Conservation (phyloP, 1,140 invertebrate species). For the Eumeta japonica region DNA sequence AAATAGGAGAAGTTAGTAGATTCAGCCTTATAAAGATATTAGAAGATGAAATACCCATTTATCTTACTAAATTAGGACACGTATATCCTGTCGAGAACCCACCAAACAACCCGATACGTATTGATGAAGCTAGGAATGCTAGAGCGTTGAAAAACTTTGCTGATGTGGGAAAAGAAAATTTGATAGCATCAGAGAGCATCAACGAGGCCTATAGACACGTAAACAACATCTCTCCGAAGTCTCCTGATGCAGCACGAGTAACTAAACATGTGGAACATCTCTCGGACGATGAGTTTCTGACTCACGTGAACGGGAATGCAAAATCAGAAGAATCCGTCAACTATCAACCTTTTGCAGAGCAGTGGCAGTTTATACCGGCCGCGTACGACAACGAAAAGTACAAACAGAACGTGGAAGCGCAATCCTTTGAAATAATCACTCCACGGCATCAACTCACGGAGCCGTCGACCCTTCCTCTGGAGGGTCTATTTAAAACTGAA, state of each 20-base stretch:
- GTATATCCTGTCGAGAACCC: conserved; percentile 54
- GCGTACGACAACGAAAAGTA: conserved; percentile 45
- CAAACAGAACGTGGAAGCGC: conserved; percentile 22
- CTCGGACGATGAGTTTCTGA: conserved; percentile 34
- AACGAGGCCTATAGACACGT: conserved; percentile 51
- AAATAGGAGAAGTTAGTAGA: conserved; percentile 66
- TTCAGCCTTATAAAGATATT: conserved; percentile 66
- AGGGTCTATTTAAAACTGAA: conserved; percentile 62
- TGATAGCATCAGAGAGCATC: conserved; percentile 53
- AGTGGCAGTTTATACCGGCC: conserved; percentile 50
- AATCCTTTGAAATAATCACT: conserved; percentile 36
- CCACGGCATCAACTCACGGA: conserved; percentile 43
- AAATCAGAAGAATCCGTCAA: conserved; percentile 25
- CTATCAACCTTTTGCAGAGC: conserved; percentile 20
- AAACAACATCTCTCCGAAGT: conserved; percentile 22
- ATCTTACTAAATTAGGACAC: conserved; percentile 51
- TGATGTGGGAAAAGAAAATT: conserved; percentile 46
- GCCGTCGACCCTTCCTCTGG: conserved; percentile 63
- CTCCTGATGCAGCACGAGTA: background rate
- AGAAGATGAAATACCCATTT: conserved; percentile 56
- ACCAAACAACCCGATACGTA: conserved; percentile 50
- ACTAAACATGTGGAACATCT: conserved; percentile 23
- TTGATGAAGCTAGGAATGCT: conserved; percentile 54
- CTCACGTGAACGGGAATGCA: conserved; percentile 42
- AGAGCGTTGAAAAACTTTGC: conserved; percentile 42